These are phyloP conservation scores for Sprattus sprattus DNA, from an alignment of 2,113 vertebrate genomes.

Conservation along the genomic window DNA sequence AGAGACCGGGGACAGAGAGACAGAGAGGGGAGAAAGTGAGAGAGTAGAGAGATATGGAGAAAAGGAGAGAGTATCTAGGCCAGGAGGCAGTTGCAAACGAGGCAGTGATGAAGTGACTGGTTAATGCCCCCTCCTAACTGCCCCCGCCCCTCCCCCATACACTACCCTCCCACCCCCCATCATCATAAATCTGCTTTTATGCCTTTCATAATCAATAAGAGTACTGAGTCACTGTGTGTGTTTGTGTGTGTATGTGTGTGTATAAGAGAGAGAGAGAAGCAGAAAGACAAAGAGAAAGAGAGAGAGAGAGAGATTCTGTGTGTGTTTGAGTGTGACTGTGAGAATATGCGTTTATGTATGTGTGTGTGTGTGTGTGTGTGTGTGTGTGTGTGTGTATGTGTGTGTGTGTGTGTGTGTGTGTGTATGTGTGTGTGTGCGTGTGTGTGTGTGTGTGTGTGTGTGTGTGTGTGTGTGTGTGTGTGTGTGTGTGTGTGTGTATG, in stretches of 20 bases:
- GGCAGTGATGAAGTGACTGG: conserved; percentile 43
- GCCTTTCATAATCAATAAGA: conserved; percentile 48
- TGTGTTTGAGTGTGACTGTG: neutral
- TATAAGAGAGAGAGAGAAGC: neutral
- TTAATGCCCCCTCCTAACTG: conserved; percentile 23
- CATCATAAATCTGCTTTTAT: conserved; percentile 44
- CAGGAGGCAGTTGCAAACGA: conserved; percentile 38
- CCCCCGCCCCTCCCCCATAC: neutral
- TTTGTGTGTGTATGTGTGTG: neutral
- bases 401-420: no score
- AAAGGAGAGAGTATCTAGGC: conserved; percentile 28
- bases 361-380: neutral
- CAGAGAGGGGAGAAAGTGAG: neutral
- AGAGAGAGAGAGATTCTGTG: neutral
- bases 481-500: conserved; percentile 6
- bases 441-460: neutral
- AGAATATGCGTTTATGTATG: neutral
- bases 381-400: neutral
- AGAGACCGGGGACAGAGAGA: neutral
- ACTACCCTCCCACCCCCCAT: neutral
- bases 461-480: neutral
- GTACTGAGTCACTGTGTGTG: conserved; percentile 29
- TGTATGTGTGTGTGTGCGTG: neutral
- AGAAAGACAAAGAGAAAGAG: no score
- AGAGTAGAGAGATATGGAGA: neutral